Conservation (phyloP, 2,113 vertebrate species). For the Ginglymostoma cirratum region DNA sequence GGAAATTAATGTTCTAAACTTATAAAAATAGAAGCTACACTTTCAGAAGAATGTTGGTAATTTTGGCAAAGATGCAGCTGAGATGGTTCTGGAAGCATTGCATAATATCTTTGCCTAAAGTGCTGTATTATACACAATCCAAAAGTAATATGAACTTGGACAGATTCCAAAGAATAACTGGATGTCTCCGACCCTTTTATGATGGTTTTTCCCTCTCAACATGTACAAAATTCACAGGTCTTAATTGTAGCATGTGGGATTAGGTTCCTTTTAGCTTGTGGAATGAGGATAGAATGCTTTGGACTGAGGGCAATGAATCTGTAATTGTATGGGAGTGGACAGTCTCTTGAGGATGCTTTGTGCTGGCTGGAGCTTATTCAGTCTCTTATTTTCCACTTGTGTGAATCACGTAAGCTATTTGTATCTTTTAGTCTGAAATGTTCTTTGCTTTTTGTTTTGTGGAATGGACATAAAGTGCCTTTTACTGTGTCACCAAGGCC, state of each 20-base stretch:
- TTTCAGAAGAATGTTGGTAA: neutral
- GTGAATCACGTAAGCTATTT: neutral
- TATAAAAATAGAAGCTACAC: neutral
- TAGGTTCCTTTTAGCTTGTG: neutral
- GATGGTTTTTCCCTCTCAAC: neutral
- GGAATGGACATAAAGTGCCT: neutral
- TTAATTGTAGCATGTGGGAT: neutral
- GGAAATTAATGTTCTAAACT: neutral
- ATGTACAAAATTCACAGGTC: neutral
- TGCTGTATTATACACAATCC: neutral
- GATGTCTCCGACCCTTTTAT: neutral
- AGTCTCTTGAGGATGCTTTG: neutral
- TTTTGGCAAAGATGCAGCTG: neutral
- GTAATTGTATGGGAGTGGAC: neutral
- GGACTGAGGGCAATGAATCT: neutral
- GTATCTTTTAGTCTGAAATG: neutral
- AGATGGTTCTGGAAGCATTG: conserved; percentile 6
- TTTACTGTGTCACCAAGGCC: neutral
- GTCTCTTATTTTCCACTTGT: neutral
- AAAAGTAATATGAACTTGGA: neutral
- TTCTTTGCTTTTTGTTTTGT: neutral
- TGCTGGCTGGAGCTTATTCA: neutral
- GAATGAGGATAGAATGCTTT: neutral
- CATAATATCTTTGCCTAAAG: neutral
- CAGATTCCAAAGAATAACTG: neutral